A percentile compares a stretch with the other conserved stretches of the same genome.
These are phyloP conservation scores for Calosoma granatense DNA, from an alignment of 1,140 invertebrate genomes.

Conservation along the genomic window DNA sequence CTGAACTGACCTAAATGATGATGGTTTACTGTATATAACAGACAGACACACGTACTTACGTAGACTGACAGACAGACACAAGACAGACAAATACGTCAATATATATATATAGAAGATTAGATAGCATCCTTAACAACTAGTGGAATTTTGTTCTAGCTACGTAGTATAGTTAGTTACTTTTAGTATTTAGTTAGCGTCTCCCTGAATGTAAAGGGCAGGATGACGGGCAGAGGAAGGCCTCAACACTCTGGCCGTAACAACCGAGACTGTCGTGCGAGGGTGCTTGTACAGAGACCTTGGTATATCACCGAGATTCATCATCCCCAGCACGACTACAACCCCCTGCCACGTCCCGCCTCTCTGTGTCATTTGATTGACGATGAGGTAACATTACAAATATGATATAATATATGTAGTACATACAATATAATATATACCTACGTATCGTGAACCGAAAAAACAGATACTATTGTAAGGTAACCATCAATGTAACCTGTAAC, in stretches of 20 bases:
- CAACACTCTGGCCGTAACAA: slow-evolving; percentile 14
- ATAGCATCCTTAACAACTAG: slow-evolving; percentile 9
- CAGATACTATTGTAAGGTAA: too few species aligned
- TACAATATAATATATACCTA: not conserved
- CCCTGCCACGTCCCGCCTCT: not conserved
- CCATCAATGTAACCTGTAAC: not conserved
- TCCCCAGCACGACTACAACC: not conserved
- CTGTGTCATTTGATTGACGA: not conserved
- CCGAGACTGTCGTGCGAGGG: slow-evolving; percentile 8
- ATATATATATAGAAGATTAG: slow-evolving; percentile 14
- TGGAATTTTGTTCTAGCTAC: slow-evolving; percentile 8
- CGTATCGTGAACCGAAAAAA: too few species aligned
- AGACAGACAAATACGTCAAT: slow-evolving; percentile 13
- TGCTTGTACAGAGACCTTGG: too few species aligned
- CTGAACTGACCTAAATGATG: too few species aligned
- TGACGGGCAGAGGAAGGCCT: slow-evolving; percentile 15
- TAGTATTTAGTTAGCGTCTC: slow-evolving; percentile 8
- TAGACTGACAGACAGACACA: not conserved
- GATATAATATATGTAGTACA: not conserved
- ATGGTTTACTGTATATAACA: too few species aligned
- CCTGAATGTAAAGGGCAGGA: slow-evolving; percentile 14
- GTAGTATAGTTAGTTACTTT: slow-evolving; percentile 11
- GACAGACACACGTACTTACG: not conserved
- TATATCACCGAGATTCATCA: not conserved
- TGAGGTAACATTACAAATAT: not conserved